Base-by-base conservation (phyloP, 2,113 vertebrate genomes). In the Brachypodius melanocephalos region DNA sequence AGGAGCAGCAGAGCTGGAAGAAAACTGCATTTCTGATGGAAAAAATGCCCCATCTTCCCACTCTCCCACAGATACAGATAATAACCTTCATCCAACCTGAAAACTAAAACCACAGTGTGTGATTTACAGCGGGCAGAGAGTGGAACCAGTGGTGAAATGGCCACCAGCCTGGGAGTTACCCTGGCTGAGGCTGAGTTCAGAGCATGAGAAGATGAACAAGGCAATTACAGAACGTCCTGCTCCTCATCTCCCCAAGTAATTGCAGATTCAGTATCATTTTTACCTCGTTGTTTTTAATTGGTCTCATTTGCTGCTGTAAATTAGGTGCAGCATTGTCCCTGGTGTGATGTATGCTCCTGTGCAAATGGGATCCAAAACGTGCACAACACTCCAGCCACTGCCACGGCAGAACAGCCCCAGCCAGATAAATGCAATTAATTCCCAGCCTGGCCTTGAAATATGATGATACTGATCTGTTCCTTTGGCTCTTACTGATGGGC, bases 241-340 rank as follows among this genome's bases (percentile, higher is more conserved):
- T 95, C 84, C 79, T 94, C 92, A 93, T 86, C 94, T 97, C 91
- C 94, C 52, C 83, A 66, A 88, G 93, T 95, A 95, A 97, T 91
- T 94, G 40, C 76, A 94, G 90, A 94, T 82, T 87, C 90, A 40
- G 83, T 84, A 94, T 96, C 75, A 94, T 86, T 96, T 97, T 92
- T 94, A 83, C 66, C 14, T 68, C 97, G 93, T 89, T 95, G 94
- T 89, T 97, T 96, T 97, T 98, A 98, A 98, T 97, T 97, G 95
- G 67, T 94, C 76, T 97, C 96, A 97, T 97, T 98, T 97, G 96
- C 97, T 92, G 96, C 90, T 78, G 91, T 93, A 96, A 98, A 97
- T 97, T 95, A 96, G 95, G 92, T 97, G 86, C 49, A 95, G 93
- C 95, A 81, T 72, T 98, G 97, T 97, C 96, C 94, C 93, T 9